Conservation (phyloP, 2,797 vertebrate genomes). For the Hydrolagus colliei region DNA sequence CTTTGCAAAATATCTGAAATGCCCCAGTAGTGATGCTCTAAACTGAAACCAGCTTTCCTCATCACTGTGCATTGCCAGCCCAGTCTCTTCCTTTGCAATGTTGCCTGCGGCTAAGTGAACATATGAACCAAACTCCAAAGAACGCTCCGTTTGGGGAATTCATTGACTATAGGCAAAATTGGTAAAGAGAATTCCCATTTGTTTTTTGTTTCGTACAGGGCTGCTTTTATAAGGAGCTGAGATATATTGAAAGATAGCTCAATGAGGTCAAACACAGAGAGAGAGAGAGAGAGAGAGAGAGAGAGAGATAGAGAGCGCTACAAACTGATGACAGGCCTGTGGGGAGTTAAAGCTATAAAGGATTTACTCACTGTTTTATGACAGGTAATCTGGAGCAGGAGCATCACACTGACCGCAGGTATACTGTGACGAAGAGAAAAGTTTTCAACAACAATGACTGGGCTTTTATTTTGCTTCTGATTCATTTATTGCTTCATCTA, state of each 20-base stretch:
- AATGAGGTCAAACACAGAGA: not conserved
- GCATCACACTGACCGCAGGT: not conserved
- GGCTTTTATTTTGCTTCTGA: no score
- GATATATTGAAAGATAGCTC: not conserved
- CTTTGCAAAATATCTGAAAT: not conserved
- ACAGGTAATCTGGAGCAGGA: not conserved
- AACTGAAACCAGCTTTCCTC: not conserved
- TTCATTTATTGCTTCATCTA: no score
- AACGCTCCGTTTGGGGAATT: not conserved
- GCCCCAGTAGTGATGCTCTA: not conserved
- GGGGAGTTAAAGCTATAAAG: not conserved
- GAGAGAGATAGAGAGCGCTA: not conserved
- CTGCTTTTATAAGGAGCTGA: not conserved
- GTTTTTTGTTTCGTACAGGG: not conserved
- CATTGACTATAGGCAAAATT: not conserved
- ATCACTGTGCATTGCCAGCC: not conserved
- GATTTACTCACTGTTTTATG: not conserved
- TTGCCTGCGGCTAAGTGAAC: not conserved
- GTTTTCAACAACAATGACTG: no score
- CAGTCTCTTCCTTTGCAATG: not conserved
- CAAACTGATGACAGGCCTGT: not conserved
- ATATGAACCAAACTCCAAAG: not conserved
- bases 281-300: not conserved
- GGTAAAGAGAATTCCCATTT: not conserved
- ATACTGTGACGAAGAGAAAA: no score